Base-by-base conservation (phyloP, 2,113 vertebrate genomes). In the Anseranas semipalmata region DNA sequence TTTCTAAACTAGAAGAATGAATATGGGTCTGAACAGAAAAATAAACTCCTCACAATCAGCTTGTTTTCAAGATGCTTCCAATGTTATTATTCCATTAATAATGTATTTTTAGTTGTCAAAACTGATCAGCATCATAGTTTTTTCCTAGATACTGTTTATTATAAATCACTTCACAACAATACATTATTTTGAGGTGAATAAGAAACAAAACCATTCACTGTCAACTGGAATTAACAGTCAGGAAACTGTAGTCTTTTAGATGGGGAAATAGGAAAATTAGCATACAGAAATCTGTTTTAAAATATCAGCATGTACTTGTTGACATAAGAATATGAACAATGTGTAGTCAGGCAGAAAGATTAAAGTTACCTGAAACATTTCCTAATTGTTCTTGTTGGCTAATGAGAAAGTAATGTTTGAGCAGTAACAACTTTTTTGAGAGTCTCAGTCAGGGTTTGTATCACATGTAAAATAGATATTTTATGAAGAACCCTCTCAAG, bases 61-160 rank as follows among this genome's bases (percentile, higher is more conserved):
- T 97, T 95, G 90, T 95, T 78, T 97, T 97, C 95, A 94, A 96
- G 98, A 96, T 85, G 84, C 91, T 95, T 97, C 96, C 97, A 93
- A 87, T 82, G 82, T 96, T 96, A 97, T 98, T 97, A 97, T 97
- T 97, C 97, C 97, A 98, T 98, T 98, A 98, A 98, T 98, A 98
- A 98, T 98, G 96, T 94, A 98, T 98, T 98, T 98, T 97, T 93
- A 90, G 89, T 96, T 98, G 98, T 98, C 98, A 98, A 90, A 97
- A 97, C 67, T 96, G 91, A 98, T 98, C 97, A 97, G 59, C 97
- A 91, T 93, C 93, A 95, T 82, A 74, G 89, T 93, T 95, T 94
- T 97, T 97, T 92, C 96, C 94, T 85, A 87, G 91, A 93, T 94
- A 89, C 67, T 86, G 87, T 97, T 98, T 98, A 97, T 97, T 97